Base-by-base conservation (phyloP, 2,797 vertebrate genomes). In the Pogonophryne albipinna region DNA sequence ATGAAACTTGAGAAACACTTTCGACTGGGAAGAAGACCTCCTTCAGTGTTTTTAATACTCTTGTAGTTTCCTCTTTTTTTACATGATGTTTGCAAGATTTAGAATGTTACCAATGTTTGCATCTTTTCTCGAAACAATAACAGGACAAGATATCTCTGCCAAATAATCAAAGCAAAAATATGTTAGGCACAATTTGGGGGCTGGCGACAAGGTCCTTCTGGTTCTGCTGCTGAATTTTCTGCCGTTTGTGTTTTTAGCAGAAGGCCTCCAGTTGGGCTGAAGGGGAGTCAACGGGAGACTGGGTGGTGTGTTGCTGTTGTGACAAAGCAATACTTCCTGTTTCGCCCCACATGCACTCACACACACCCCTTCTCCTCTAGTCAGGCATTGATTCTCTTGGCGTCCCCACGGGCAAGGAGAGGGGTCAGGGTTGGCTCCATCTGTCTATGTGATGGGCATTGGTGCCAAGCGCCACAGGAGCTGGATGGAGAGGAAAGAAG, bases 381-480 rank as follows among this genome's bases (percentile, higher is more conserved):
- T 90, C 82, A 92, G 90, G 82, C 86, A 76, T 77, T 82, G 81
- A 85, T 83, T 86, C 86, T 88, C 63, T 85, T 74, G 79, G 87
- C 79, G 72, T 92, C 89, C 88, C 91, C 72, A 56, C 71, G 63
- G 89, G 91, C 70, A 46, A 89, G 81, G 78, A 91, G 89, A 88
- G 79, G 90, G 93, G 91, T 95, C 92, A 94, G 93, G 90, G 87
- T 91, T 87, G 89, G 91, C 91, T 93, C 92, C 91, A 92, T 93
- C 91, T 94, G 90, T 93, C 91, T 90, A 63, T 86, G 87, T 86
- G 87, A 91, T 88, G 87, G 89, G 86, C 90, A 68, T 72, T 68
- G 80, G 85, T 93, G 92, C 93, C 93, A 94, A 94, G 88, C 84
- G 71, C 90, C 87, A 81, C 67, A 10, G 91, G 90, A 89, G 76